Evolutionary conservation across 1,140 invertebrate species (phyloP), one percentile per base, ranked within the genome.

Genomic region (Drosophila cardini): DNA sequence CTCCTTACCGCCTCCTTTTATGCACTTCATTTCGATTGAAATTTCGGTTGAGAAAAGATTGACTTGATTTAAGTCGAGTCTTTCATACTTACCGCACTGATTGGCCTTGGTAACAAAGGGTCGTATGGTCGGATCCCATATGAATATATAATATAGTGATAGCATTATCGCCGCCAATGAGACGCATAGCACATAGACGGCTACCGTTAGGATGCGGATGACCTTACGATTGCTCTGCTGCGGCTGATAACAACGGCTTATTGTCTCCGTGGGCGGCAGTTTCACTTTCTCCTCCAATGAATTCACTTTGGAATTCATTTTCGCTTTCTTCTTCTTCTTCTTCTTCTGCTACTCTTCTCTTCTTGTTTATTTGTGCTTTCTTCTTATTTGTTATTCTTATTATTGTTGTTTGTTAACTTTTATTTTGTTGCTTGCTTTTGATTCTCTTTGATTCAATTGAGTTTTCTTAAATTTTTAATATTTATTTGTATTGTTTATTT

Each of bases 121-220:
- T 38, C 90, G 81, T 43, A 91, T 91, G 48, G 82, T 94, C 0
- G 97, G 97, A 92, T 98, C 95, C 98, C 98, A 99, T 70, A 99
- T 95, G 92, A 99, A 97, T 70, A 98, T 96, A 93, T 99, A 99
- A 93, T 99, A 99, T 9, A 98, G 94, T 0, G 97, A 98, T 21
- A 99, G 94, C 91, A 99, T 96, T 73, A 99, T 98, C 4, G 98
- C 98, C 0, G 97, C 98, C 70, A 98, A 93, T 10, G 98, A 99
- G 65, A 99, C 98, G 76, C 97, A 97, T 86, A 99, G 95, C 55
- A 99, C 95, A 93, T 99, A 99, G 7, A 98, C 97, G 69, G 99
- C 94, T 34, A 99, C 98, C 1, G 98, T 99, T 64, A 99, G 94
- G 56, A 99, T 96, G n/a, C 98, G 95, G 36, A 99, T 94, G 78